These are phyloP conservation scores for Phaonia tiefii DNA, from an alignment of 2,888 invertebrate species.

Conservation along the genomic window DNA sequence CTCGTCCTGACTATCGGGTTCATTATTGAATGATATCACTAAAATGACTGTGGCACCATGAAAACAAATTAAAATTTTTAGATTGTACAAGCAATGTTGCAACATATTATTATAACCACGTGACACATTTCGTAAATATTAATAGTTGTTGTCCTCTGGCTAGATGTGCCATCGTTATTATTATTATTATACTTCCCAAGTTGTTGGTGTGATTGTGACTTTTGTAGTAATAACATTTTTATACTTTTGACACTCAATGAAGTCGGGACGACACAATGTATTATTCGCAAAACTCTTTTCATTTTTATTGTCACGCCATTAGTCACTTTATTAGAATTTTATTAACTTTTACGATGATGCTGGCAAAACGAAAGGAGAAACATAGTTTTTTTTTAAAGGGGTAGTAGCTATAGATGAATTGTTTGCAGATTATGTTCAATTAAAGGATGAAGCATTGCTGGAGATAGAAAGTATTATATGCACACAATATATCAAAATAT, in stretches of 20 bases:
- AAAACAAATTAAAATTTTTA: not conserved
- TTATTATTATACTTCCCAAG: not conserved
- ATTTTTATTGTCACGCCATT: constrained; percentile 18
- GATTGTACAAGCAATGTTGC: not conserved
- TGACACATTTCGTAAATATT: constrained; percentile 29
- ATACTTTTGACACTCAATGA: constrained; percentile 28
- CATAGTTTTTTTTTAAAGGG: too few relatives aligned
- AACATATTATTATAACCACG: constrained; percentile 7
- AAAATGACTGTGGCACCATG: not conserved
- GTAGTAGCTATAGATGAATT: too few relatives aligned
- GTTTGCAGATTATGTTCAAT: too few relatives aligned
- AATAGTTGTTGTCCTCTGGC: not conserved
- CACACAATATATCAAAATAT: too few relatives aligned
- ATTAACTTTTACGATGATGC: constrained; percentile 11
- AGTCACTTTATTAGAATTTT: constrained; percentile 15
- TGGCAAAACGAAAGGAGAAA: too few relatives aligned
- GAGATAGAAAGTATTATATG: too few relatives aligned
- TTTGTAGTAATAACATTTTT: constrained; percentile 14
- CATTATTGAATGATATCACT: not conserved
- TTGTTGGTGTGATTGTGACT: constrained; percentile 2
- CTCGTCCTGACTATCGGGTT: too few relatives aligned
- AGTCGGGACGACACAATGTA: not conserved
- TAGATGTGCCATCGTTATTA: too few relatives aligned
- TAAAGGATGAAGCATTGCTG: too few relatives aligned
- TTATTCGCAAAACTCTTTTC: not conserved